Evolutionary conservation across 2,888 invertebrate species (phyloP), one percentile per base, ranked within the genome.

Genomic region (Meiosimyza decipiens): DNA sequence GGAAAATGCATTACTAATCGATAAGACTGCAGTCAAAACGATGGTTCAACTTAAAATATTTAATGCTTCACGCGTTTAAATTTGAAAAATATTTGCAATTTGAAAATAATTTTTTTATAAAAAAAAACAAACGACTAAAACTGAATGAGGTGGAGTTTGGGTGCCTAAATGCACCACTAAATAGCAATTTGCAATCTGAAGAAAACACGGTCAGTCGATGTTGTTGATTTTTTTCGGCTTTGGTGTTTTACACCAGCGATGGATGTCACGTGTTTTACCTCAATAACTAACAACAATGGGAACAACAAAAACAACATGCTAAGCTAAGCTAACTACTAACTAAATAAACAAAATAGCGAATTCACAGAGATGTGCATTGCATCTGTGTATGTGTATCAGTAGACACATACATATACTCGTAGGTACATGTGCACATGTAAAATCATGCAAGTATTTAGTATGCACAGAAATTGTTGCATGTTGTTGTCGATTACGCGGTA

Each of bases 191-290:
- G 9, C 40, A 6, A 40, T 4, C 28, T 28, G 28, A 28, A 28
- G 28, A 28, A 28, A 28, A 28, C 9, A 40, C 40, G 6, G 40
- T 2, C 40, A 40, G 9, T 9, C 6, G 1, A 40, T 40, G 40
- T 40, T 9, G 40, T 40, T 40, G 6, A 9, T 40, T 6, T 40
- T 40, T 40, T 40, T 40, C 9, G 40, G 6, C 9, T 28, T 28
- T 4, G 28, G 28, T 28, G 28, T 40, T 40, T 40, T 40, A 40
- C 40, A 40, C 40, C 40, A 40, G 12, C 50, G 51, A 13, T 64
- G 18, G 51, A 22, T 66, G 67, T 67, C 67, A 67, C 67, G 67
- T 67, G 67, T 57, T 67, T 47, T 67, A 22, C 16, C 22, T 55
- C 57, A 12, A 55, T 57, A 55, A 64, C 22, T 18, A 16, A 63